phyloP scores from a whole-genome alignment of 1,140 invertebrate species.

The Papilio glaucus region DNA sequence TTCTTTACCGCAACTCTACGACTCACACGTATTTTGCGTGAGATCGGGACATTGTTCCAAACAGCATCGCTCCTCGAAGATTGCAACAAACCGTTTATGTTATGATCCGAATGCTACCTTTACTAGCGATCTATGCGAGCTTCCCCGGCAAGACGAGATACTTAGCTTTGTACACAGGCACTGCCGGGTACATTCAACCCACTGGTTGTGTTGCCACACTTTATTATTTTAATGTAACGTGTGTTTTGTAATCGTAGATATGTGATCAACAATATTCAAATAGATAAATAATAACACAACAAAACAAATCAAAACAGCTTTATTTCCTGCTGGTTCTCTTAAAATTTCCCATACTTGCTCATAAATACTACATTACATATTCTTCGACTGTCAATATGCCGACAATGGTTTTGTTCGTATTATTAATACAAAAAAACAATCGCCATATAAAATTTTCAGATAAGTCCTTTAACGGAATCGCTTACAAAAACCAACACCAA shows the following conservation, averaged over 20 bases:
- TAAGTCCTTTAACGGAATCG: slow-evolving; percentile 49
- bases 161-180: too few relatives aligned
- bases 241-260: not conserved
- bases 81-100: too few relatives aligned
- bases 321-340: slow-evolving; percentile 75
- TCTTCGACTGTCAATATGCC: slow-evolving; percentile 54
- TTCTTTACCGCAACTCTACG: too few relatives aligned
- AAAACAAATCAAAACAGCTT: slow-evolving; percentile 82
- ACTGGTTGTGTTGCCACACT: too few relatives aligned
- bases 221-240: too few relatives aligned
- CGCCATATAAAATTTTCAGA: slow-evolving; percentile 52
- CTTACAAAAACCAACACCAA: slow-evolving; percentile 47
- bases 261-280: not conserved
- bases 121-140: too few relatives aligned
- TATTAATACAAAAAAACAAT: slow-evolving; percentile 39
- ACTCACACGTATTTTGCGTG: too few relatives aligned
- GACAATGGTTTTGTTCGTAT: slow-evolving; percentile 52
- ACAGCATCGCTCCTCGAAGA: too few relatives aligned
- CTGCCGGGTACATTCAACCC: too few relatives aligned
- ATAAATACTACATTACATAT: slow-evolving; percentile 70
- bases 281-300: slow-evolving; percentile 59
- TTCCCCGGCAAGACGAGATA: too few relatives aligned
- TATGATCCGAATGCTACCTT: too few relatives aligned
- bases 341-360: slow-evolving; percentile 71
- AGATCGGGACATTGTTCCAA: too few relatives aligned